phyloP scores from a whole-genome alignment of 2,113 vertebrate genomes.

The Progne subis region DNA sequence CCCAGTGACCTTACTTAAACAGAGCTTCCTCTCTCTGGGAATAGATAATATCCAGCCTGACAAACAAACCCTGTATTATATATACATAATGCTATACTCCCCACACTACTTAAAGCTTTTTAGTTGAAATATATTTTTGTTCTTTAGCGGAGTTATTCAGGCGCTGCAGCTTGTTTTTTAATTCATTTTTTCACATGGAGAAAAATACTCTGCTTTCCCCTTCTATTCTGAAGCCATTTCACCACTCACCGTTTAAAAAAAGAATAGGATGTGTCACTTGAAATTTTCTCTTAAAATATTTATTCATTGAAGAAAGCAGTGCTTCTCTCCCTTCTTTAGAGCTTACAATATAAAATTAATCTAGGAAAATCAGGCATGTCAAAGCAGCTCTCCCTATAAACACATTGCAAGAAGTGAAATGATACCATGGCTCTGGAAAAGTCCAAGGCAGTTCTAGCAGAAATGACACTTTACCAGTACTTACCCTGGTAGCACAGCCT shows the following conservation, averaged over 20 bases:
- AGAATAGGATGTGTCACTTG: neutral
- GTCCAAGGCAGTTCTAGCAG: slow-evolving; percentile 9
- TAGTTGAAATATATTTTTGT: neutral
- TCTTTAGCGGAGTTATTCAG: neutral
- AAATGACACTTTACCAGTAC: slow-evolving; percentile 26
- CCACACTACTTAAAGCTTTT: neutral
- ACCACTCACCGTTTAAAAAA: neutral
- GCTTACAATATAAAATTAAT: neutral
- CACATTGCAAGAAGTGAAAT: neutral
- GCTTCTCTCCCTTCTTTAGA: neutral
- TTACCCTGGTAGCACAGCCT: slow-evolving; percentile 42
- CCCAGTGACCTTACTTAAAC: neutral
- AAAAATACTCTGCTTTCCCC: neutral
- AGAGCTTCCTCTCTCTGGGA: neutral
- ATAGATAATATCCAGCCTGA: neutral
- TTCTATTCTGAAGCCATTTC: neutral
- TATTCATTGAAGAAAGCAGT: neutral
- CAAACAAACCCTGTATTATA: neutral
- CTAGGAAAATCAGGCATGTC: neutral
- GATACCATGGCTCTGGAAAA: neutral
- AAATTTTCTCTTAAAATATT: slow-evolving; percentile 12
- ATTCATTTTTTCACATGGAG: neutral
- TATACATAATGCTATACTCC: neutral
- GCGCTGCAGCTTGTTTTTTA: neutral
- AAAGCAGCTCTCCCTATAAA: neutral